A percentile compares a stretch with the other conserved stretches of the same genome.
Conservation (phyloP, 2,888 invertebrate genomes). For the Campoplex nolae region DNA sequence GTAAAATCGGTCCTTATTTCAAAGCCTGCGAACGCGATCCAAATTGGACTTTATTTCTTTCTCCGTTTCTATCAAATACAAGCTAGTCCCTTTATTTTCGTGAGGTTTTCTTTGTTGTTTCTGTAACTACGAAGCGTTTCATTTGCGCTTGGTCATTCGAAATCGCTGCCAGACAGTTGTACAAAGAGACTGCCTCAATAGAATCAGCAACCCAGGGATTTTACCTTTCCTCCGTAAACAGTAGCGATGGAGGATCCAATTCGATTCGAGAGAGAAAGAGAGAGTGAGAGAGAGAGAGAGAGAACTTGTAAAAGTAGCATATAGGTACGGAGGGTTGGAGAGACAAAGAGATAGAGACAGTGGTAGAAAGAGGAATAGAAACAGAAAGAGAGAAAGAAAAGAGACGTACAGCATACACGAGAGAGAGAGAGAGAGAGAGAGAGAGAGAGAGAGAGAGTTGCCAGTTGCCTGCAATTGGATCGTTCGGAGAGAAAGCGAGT, state of each 20-base stretch:
- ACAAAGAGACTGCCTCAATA: conserved; percentile 16
- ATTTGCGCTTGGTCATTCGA: conserved; percentile 9
- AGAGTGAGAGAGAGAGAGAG: background rate
- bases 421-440: conserved; percentile 34
- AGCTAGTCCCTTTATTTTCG: background rate
- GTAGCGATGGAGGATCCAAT: conserved; percentile 54
- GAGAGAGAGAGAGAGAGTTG: conserved; percentile 21
- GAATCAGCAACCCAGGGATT: conserved; percentile 24
- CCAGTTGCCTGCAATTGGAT: too few species aligned
- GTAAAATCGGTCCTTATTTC: background rate
- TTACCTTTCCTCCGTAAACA: conserved; percentile 49
- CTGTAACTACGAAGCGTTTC: conserved; percentile 3
- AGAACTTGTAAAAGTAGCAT: conserved; percentile 40
- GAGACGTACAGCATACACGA: conserved; percentile 3
- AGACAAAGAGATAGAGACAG: conserved; percentile 20
- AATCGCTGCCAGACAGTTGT: conserved; percentile 13
- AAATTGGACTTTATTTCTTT: background rate
- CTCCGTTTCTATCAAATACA: background rate
- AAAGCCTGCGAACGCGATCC: background rate
- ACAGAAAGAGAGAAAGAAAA: background rate
- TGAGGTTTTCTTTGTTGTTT: background rate
- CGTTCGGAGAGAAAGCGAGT: background rate
- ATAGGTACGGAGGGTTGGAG: conserved; percentile 22
- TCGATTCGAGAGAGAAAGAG: conserved; percentile 26
- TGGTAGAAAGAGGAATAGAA: background rate